Conservation (phyloP, 2,113 vertebrate species). For the Dromiciops gliroides region DNA sequence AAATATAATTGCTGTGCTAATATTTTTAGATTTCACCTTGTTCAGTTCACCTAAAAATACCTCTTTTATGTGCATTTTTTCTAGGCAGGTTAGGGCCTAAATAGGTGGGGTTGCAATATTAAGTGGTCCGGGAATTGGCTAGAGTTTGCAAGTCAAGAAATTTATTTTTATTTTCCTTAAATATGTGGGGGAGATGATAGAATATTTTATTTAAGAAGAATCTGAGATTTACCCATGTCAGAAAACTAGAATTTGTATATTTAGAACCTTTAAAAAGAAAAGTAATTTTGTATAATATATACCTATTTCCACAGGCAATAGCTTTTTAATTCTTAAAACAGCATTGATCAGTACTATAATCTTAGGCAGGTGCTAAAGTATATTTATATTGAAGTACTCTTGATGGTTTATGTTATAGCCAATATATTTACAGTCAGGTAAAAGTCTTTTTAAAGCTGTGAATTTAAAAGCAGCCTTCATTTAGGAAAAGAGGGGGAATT, state of each 20-base stretch:
- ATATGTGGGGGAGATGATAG: background rate
- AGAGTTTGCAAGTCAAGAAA: background rate
- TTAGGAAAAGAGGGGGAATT: background rate
- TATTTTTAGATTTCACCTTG: slow-evolving; percentile 33
- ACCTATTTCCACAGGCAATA: slow-evolving; percentile 12
- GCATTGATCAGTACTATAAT: background rate
- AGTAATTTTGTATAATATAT: slow-evolving; percentile 14
- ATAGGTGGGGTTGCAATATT: slow-evolving; percentile 40
- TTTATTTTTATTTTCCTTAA: background rate
- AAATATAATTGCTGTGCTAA: background rate
- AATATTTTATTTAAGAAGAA: background rate
- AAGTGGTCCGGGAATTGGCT: background rate
- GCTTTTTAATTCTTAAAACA: slow-evolving; percentile 50
- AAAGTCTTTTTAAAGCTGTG: slow-evolving; percentile 54
- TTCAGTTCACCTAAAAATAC: slow-evolving; percentile 12
- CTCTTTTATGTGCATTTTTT: slow-evolving; percentile 28
- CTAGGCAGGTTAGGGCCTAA: background rate
- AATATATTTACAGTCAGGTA: background rate
- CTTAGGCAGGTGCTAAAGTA: background rate
- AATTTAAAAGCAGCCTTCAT: background rate
- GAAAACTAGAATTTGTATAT: background rate
- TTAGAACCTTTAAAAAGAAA: slow-evolving; percentile 34
- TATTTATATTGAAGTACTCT: background rate
- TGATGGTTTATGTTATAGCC: background rate
- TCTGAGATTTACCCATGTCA: background rate